Conservation (phyloP, 2,113 vertebrate genomes). For the Megaceryle torquata region DNA sequence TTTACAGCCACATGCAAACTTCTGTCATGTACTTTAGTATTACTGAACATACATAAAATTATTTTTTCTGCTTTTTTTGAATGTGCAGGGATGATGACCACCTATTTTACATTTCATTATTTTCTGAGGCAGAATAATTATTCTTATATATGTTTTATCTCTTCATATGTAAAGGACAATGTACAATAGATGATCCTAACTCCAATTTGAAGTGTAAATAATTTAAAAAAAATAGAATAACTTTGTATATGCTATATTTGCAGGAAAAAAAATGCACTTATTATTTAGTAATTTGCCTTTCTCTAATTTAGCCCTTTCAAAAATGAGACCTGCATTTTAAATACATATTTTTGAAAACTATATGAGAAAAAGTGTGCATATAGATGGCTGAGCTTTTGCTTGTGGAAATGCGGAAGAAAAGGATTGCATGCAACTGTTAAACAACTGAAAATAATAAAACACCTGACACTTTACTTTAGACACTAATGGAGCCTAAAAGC, state of each 20-base stretch:
- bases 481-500: slow-evolving; percentile 66
- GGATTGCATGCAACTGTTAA: slow-evolving; percentile 40
- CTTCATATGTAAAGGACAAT: not conserved
- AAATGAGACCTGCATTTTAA: not conserved
- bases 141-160: not conserved
- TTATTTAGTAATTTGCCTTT: not conserved
- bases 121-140: not conserved
- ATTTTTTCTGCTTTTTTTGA: not conserved
- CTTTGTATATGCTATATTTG: not conserved
- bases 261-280: not conserved
- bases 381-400: not conserved
- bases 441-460: slow-evolving; percentile 56
- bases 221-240: not conserved
- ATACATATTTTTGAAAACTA: not conserved
- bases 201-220: not conserved
- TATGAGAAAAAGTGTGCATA: not conserved
- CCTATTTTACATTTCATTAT: not conserved
- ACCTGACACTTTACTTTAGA: slow-evolving; percentile 47
- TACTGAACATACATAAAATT: not conserved
- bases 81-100: not conserved
- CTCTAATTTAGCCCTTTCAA: not conserved
- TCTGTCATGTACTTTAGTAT: not conserved
- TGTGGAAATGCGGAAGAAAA: not conserved
- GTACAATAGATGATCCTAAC: not conserved
- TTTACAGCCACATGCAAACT: not conserved